A percentile compares a stretch with the other conserved stretches of the same genome.
These are phyloP conservation scores for Pangasius sanitwongsei DNA, from an alignment of 2,797 vertebrate genomes.

Conservation along the genomic window DNA sequence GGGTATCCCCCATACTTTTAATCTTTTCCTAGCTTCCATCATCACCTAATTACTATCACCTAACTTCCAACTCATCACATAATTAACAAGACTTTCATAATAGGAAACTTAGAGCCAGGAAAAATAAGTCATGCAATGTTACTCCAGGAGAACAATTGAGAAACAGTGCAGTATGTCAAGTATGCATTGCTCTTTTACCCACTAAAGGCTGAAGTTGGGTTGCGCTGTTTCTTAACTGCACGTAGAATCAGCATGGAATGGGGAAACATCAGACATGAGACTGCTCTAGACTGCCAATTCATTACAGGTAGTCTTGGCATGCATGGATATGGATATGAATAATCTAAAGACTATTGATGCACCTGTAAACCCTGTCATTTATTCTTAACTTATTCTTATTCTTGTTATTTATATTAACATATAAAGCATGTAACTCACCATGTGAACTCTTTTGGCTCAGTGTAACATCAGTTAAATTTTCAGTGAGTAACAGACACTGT, in stretches of 20 bases:
- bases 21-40: background rate
- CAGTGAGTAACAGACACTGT: constrained; percentile 19
- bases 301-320: background rate
- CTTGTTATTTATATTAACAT: too few species aligned
- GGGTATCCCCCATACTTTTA: background rate
- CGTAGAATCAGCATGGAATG: background rate
- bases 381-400: background rate
- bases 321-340: background rate
- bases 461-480: constrained; percentile 16
- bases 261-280: background rate
- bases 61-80: background rate
- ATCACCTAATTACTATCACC: background rate
- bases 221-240: background rate
- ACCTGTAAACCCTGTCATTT: background rate
- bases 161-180: background rate
- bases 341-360: background rate
- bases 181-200: background rate
- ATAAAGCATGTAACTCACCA: background rate
- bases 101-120: background rate
- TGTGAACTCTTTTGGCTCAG: constrained; percentile 20
- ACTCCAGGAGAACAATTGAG: background rate
- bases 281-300: background rate
- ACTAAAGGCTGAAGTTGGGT: constrained; percentile 1
- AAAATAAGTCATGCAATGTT: background rate
- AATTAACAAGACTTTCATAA: background rate